Evolutionary conservation across 1,140 invertebrate species (phyloP).

Genomic region (Pseudoatta argentina): DNA sequence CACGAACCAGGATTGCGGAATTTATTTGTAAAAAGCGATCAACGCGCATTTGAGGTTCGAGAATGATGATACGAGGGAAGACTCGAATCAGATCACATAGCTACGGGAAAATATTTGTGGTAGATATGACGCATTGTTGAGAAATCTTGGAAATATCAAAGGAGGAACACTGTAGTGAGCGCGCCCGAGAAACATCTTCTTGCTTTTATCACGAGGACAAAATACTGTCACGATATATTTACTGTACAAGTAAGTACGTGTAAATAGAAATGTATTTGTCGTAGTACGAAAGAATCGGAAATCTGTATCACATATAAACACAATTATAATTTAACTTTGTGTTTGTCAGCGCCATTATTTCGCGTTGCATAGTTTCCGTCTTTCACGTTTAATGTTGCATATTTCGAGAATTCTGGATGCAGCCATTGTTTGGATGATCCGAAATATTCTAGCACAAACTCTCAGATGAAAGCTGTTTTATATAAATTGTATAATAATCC

Average conservation of each 20-base stretch:
- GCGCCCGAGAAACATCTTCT: background rate
- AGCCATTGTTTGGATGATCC: conserved; percentile 33
- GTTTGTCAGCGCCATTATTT: conserved; percentile 17
- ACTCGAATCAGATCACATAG: conserved; percentile 21
- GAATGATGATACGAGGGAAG: background rate
- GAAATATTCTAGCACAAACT: conserved; percentile 19
- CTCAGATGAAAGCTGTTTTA: background rate
- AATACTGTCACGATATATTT: conserved; percentile 21
- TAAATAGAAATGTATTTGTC: conserved; percentile 1
- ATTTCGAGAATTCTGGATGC: conserved; percentile 5
- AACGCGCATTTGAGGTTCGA: conserved; percentile 9
- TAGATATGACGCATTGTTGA: conserved; percentile 38
- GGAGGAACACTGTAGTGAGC: background rate
- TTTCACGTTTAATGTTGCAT: background rate
- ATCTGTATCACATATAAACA: background rate
- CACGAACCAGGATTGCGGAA: background rate
- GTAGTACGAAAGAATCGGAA: conserved; percentile 10
- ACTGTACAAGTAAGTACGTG: conserved; percentile 1
- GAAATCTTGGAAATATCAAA: conserved; percentile 18
- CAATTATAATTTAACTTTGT: conserved; percentile 37
- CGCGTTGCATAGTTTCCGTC: background rate
- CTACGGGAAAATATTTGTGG: conserved; percentile 43
- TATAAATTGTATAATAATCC: background rate
- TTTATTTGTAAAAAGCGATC: conserved; percentile 35
- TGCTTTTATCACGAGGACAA: conserved; percentile 23